phyloP scores from a whole-genome alignment of 1,140 invertebrate genomes.

The Lineus longissimus region DNA sequence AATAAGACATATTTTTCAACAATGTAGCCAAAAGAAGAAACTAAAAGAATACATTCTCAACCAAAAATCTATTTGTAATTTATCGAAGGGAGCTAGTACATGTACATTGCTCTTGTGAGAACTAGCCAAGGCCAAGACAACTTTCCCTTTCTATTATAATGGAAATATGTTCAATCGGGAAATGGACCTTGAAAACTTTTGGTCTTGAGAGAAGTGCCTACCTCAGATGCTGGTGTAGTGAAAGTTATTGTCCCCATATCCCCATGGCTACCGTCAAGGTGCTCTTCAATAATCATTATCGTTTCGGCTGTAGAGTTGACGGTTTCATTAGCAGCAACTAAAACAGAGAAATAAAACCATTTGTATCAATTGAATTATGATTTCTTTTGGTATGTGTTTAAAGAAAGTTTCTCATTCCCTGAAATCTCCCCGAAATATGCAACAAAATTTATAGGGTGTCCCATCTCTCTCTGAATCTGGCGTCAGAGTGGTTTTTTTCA shows the following conservation, averaged over 20 bases:
- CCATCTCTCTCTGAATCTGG: too few relatives aligned
- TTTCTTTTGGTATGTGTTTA: too few relatives aligned
- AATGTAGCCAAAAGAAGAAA: not conserved
- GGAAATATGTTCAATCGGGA: not conserved
- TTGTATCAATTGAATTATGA: too few relatives aligned
- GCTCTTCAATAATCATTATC: constrained; percentile 51
- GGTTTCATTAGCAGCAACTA: constrained; percentile 47
- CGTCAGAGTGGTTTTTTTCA: too few relatives aligned
- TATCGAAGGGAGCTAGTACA: too few relatives aligned
- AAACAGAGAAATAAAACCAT: constrained; percentile 20
- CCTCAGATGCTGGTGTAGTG: constrained; percentile 1
- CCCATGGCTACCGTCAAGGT: constrained; percentile 19
- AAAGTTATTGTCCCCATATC: not conserved
- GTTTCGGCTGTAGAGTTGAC: constrained; percentile 38
- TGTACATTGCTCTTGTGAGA: too few relatives aligned
- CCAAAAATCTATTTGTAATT: too few relatives aligned
- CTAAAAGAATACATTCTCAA: not conserved
- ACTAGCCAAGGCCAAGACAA: too few relatives aligned
- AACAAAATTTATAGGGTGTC: too few relatives aligned
- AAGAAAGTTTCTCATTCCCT: too few relatives aligned
- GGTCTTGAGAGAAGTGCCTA: not conserved
- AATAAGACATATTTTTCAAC: not conserved
- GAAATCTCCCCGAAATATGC: too few relatives aligned
- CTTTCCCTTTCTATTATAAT: not conserved
- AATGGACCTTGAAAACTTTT: not conserved